Evolutionary conservation across 2,797 vertebrate species (phyloP), one percentile per base, ranked within the genome.

Genomic region (Malurus splendens): DNA sequence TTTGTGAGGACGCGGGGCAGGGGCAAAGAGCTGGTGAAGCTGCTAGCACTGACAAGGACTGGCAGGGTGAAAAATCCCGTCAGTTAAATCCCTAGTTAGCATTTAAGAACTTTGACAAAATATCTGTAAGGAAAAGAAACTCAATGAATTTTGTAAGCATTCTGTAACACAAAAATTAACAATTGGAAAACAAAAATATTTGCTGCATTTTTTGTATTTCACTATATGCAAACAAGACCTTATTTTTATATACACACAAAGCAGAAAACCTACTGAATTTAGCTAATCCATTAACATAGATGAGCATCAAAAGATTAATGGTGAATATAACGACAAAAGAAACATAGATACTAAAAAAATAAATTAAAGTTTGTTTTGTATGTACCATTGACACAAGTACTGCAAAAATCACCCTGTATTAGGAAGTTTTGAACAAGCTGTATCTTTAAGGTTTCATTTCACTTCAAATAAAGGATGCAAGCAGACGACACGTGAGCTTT

Each of bases 381-480:
- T 0, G 7, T 1, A 55, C 7, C 8, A 18, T 0, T 18, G 19
- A 28, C n/a, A 54, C 7, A 66, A 68, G 12, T 17, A 45, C 17
- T 7, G 28, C 7, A 48, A 52, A 73, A 54, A 27, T 4, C 45
- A 25, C 16, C 10, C 19, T 11, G 11, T 1, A 42, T 5, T 7
- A 42, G 27, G 4, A 41, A 76, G 6, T 8, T 64, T 39, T 28
- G n/a, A 41, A 38, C 0, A 38, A 20, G 10, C 28, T 8, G 1
- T 12, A 56, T 15, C 50, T 71, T n/a, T 9, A 45, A 47, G 12
- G 14, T 5, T 41, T 28, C 11, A 14, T 25, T 62, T 66, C 18
- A 9, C 44, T 59, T 59, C 45, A 56, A 66, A 55, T 18, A 25
- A 42, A 61, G 41, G 2, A 68, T 60, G 24, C 24, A 45, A 3